Conservation (phyloP, 2,113 vertebrate species). For the Nibea albiflora region DNA sequence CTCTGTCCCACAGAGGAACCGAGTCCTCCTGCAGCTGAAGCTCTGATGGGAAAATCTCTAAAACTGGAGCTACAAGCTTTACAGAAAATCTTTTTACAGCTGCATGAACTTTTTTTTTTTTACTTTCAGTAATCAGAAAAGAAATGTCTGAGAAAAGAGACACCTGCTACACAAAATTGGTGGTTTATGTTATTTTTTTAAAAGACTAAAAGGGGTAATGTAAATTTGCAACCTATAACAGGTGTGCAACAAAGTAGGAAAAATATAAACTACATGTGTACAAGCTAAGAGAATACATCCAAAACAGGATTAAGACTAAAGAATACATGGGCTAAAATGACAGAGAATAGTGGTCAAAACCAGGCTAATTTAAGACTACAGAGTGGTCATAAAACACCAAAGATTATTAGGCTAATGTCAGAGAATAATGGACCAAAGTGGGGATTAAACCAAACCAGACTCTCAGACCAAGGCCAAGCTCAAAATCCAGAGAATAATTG, state of each 20-base stretch:
- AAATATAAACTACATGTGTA: neutral
- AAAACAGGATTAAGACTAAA: neutral
- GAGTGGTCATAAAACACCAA: neutral
- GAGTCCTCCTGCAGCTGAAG: constrained; percentile 21
- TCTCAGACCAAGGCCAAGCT: neutral
- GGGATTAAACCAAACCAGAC: no score
- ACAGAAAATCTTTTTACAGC: neutral
- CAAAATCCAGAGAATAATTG: neutral
- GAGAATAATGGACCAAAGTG: neutral
- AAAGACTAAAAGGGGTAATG: neutral
- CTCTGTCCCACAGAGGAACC: constrained; percentile 61
- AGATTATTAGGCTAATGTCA: no score
- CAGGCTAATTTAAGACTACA: neutral
- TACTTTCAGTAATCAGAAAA: neutral
- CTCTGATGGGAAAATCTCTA: constrained; percentile 26
- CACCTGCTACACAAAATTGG: neutral
- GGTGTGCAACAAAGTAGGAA: neutral
- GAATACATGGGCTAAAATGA: neutral
- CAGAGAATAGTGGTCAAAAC: neutral
- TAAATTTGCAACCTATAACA: neutral
- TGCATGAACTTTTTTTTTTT: neutral
- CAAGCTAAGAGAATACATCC: neutral
- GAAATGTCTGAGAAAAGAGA: neutral
- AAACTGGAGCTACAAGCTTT: constrained; percentile 7
- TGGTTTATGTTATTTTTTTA: neutral